Evolutionary conservation across 2,797 vertebrate species (phyloP).

Genomic region (Enteromius unitaeniatus): DNA sequence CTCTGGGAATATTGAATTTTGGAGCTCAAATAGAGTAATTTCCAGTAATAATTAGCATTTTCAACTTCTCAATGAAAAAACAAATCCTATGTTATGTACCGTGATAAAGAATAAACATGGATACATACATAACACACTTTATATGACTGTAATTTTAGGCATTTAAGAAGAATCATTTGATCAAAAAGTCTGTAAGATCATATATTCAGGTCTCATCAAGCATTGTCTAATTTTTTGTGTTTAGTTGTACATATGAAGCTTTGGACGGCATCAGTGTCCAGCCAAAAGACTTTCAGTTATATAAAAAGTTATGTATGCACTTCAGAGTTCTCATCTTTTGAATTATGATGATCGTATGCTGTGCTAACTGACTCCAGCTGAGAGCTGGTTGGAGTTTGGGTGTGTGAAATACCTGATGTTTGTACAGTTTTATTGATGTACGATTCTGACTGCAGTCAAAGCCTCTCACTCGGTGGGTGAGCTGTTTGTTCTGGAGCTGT

Average conservation of each 20-base stretch:
- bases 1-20: neutral
- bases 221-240: neutral
- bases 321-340: neutral
- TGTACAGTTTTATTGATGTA: slow-evolving; percentile 16
- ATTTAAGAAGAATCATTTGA: neutral
- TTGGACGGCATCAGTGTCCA: neutral
- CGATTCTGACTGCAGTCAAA: neutral
- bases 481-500: slow-evolving; percentile 9
- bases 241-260: neutral
- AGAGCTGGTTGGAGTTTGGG: neutral
- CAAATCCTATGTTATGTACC: neutral
- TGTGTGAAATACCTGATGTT: slow-evolving; percentile 24
- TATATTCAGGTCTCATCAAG: neutral
- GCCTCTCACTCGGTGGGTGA: neutral
- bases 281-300: neutral
- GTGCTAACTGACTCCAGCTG: neutral
- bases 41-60: neutral
- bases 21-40: neutral
- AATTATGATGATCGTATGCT: neutral
- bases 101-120: neutral
- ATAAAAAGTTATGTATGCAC: neutral
- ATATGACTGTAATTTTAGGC: neutral
- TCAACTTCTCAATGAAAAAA: neutral
- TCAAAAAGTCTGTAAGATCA: neutral
- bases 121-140: neutral